Conservation (phyloP, 1,140 invertebrate genomes). For the Sarcophaga bullata region DNA sequence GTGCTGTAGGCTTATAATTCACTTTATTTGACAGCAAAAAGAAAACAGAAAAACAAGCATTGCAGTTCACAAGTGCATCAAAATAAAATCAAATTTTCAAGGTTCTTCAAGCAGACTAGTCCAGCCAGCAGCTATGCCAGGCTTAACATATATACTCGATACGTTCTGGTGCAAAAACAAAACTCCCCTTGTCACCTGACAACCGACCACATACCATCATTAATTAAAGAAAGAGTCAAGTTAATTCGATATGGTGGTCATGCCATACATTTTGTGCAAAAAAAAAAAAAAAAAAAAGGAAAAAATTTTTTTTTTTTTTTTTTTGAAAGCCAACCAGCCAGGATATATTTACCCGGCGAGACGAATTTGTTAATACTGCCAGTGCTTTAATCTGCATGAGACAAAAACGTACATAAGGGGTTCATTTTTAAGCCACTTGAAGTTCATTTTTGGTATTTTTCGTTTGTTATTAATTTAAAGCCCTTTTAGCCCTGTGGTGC, state of each 20-base stretch:
- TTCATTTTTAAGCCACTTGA: not conserved
- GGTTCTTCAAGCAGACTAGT: conserved; percentile 2
- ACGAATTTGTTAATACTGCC: not conserved
- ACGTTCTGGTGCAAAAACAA: not conserved
- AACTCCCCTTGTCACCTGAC: not conserved
- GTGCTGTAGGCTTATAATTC: not conserved
- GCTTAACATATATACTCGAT: not conserved
- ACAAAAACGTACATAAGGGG: not conserved
- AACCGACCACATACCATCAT: not conserved
- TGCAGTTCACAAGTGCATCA: conserved; percentile 26
- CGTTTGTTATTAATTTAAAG: not conserved
- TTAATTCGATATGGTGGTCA: conserved; percentile 31
- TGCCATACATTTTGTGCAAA: too few species aligned
- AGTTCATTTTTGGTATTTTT: not conserved
- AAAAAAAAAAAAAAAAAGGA: too few species aligned
- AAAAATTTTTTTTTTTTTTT: too few species aligned
- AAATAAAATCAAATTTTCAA: conserved; percentile 8
- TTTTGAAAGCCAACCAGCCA: not conserved
- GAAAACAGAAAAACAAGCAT: not conserved
- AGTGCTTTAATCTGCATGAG: not conserved
- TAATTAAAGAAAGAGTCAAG: not conserved
- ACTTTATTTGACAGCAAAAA: not conserved
- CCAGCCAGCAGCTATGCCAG: not conserved
- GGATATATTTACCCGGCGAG: not conserved
- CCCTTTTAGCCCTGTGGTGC: not conserved